Conservation (phyloP, 2,113 vertebrate species). For the Actenoides lindsayi region DNA sequence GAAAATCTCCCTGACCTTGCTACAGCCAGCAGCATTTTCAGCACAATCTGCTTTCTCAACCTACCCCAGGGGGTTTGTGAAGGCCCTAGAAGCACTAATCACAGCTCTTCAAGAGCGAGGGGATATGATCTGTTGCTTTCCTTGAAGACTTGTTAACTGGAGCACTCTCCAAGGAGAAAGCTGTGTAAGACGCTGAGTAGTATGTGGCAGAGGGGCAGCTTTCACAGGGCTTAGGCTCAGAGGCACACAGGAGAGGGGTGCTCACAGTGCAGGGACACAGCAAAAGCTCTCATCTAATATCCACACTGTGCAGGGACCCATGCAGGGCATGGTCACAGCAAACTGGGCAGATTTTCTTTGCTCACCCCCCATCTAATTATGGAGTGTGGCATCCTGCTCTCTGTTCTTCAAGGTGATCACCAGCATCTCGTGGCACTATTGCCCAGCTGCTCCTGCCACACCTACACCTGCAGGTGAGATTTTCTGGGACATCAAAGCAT, state of each 20-base stretch:
- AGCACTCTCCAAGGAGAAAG: not conserved
- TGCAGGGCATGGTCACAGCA: fast-evolving
- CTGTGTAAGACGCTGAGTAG: not conserved
- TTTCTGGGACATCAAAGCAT: not conserved
- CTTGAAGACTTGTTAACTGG: not conserved
- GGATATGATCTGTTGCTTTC: not conserved
- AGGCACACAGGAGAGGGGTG: not conserved
- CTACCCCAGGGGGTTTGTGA: not conserved
- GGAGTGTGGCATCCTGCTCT: not conserved
- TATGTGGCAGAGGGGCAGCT: not conserved
- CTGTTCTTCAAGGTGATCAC: not conserved
- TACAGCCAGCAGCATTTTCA: not conserved
- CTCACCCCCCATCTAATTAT: not conserved
- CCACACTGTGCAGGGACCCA: not conserved
- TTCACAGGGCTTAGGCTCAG: not conserved
- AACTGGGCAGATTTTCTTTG: not conserved
- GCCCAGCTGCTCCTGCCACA: not conserved
- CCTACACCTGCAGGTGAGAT: not conserved
- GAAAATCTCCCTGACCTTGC: not conserved
- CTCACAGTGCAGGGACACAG: fast-evolving
- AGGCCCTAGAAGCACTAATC: not conserved
- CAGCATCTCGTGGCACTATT: fast-evolving
- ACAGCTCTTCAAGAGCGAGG: not conserved
- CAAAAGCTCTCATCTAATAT: not conserved
- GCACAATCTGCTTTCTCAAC: not conserved